Conservation (phyloP, 2,888 invertebrate species). For the Dexiosoma caninum region DNA sequence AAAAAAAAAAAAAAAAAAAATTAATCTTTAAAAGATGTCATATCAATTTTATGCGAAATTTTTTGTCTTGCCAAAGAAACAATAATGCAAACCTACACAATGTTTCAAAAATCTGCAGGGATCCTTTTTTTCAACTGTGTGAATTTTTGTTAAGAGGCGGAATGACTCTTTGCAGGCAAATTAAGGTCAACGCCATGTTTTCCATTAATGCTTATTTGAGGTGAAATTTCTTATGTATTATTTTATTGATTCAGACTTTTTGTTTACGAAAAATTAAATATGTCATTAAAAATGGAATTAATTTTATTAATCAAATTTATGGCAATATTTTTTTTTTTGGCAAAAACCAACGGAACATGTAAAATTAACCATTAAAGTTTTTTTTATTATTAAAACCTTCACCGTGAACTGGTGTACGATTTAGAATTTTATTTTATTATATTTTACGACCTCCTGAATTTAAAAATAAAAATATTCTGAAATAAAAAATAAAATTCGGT, state of each 20-base stretch:
- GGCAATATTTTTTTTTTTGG: too few species aligned
- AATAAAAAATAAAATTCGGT: too few species aligned
- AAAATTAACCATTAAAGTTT: too few species aligned
- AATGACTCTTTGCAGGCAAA: constrained; percentile 19
- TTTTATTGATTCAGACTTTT: neutral
- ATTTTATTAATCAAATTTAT: neutral
- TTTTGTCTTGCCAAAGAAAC: neutral
- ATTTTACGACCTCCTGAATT: too few species aligned
- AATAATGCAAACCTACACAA: neutral
- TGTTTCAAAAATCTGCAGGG: neutral
- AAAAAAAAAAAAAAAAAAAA: too few species aligned
- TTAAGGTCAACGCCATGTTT: constrained; percentile 37
- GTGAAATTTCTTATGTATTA: constrained; percentile 2
- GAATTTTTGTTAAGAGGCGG: constrained; percentile 2
- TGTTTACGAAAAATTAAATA: neutral
- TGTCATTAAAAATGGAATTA: neutral
- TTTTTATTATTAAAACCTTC: too few species aligned
- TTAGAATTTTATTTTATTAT: too few species aligned
- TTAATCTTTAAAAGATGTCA: neutral
- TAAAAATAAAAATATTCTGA: too few species aligned
- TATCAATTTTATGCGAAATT: constrained; percentile 4
- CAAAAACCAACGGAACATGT: too few species aligned
- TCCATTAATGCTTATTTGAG: constrained; percentile 13
- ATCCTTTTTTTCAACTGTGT: neutral
- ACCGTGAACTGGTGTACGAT: too few species aligned